A percentile compares a stretch with the other conserved stretches of the same genome.
Evolutionary conservation across 2,113 vertebrate species (phyloP).

Genomic region (Gasterosteus nipponicus): DNA sequence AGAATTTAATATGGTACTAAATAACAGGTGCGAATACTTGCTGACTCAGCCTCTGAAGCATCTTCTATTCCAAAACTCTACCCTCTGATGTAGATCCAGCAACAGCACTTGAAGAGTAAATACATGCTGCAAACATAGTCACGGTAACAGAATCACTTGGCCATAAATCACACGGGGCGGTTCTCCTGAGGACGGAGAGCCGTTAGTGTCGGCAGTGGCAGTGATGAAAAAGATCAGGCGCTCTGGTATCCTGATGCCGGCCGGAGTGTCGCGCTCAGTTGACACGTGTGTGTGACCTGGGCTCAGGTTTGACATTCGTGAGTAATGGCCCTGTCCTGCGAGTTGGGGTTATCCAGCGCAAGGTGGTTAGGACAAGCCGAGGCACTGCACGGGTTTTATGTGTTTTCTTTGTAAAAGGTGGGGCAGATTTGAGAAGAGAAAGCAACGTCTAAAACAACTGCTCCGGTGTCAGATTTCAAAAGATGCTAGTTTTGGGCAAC

Average conservation of each 20-base stretch:
- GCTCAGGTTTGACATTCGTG: slow-evolving; percentile 60
- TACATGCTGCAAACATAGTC: slow-evolving; percentile 75
- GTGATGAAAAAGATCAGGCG: slow-evolving; percentile 58
- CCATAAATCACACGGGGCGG: slow-evolving; percentile 62
- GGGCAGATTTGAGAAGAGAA: slow-evolving; percentile 27
- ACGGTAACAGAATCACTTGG: slow-evolving; percentile 62
- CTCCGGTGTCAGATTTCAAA: slow-evolving; percentile 47
- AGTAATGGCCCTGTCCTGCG: slow-evolving; percentile 51
- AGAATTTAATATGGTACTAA: slow-evolving; percentile 73
- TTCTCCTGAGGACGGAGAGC: slow-evolving; percentile 47
- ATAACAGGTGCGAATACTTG: slow-evolving; percentile 75
- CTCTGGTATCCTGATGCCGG: slow-evolving; percentile 50
- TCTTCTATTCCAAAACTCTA: slow-evolving; percentile 60
- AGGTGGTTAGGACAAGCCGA: slow-evolving; percentile 23
- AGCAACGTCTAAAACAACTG: slow-evolving; percentile 56
- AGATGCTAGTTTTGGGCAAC: slow-evolving; percentile 49
- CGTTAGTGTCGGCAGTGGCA: slow-evolving; percentile 52
- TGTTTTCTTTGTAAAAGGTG: slow-evolving; percentile 32
- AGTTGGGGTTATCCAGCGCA: slow-evolving; percentile 32
- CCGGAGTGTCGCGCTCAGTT: slow-evolving; percentile 51
- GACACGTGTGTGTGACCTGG: slow-evolving; percentile 63
- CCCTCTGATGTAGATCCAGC: slow-evolving; percentile 73
- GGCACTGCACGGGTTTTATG: slow-evolving; percentile 29
- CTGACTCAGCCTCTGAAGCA: slow-evolving; percentile 63
- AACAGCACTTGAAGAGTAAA: slow-evolving; percentile 68